Conservation (phyloP, 2,113 vertebrate species). For the Tetrao urogallus region DNA sequence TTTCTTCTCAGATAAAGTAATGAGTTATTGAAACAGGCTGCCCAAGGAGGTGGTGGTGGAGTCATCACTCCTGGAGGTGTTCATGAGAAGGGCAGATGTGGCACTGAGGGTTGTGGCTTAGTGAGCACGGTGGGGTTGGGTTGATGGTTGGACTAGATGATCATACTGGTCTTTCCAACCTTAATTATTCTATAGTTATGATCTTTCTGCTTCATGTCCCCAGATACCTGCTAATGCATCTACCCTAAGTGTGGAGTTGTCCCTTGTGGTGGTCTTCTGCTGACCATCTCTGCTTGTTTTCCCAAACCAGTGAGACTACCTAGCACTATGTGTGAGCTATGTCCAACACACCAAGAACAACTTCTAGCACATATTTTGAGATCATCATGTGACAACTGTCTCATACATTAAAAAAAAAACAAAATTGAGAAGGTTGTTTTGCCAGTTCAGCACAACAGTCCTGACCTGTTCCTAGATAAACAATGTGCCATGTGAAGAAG, state of each 20-base stretch:
- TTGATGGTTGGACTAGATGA: no score
- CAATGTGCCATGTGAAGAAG: background rate
- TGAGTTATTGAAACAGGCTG: no score
- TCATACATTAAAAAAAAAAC: background rate
- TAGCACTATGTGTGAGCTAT: background rate
- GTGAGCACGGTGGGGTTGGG: no score
- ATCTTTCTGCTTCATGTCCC: background rate
- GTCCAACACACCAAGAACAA: background rate
- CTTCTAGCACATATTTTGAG: background rate
- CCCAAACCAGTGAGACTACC: background rate
- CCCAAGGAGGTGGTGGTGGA: no score
- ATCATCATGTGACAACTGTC: background rate
- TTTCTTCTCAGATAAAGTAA: no score
- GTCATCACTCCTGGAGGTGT: no score
- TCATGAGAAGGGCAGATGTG: no score
- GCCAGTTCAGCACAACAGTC: background rate
- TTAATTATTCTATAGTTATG: no score
- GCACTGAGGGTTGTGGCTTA: no score
- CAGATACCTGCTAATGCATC: background rate
- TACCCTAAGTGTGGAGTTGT: background rate
- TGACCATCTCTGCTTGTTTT: background rate
- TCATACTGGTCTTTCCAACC: no score
- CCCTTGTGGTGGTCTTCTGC: background rate
- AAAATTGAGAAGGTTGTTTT: background rate
- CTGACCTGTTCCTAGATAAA: background rate